Evolutionary conservation across 2,797 vertebrate species (phyloP), one percentile per base, ranked within the genome.

Genomic region (Hoplostethus atlanticus): DNA sequence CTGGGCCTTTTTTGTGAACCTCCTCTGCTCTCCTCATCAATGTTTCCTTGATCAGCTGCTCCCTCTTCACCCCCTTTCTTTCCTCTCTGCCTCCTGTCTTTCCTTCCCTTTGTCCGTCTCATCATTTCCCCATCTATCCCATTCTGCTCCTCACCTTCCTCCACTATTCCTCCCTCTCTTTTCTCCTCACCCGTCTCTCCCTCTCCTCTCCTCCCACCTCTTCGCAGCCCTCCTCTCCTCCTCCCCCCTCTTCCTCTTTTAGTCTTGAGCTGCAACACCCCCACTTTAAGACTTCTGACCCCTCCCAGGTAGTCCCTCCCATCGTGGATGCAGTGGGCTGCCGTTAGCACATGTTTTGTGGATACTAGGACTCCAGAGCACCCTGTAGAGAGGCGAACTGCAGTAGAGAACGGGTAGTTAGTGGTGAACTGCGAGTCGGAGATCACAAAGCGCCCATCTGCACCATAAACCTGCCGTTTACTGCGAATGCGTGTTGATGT

Each of bases 391-490:
- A 99, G 90, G 82, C 96, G 97, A 40, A 97, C 97, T 0, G 97
- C 96, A 0, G 96, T 93, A 3, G 92, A 96, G 86, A 99, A 99
- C 0, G 97, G 97, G 73, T 95, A 98, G 44, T 90, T 96, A 74
- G 96, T 96, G 71, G 93, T 84, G 68, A 96, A 99, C 11, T 88
- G 87, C n/a, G 90, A 94, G 91, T 97, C 96, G 0, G 95, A 90
- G 88, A 99, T 99, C 78, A 96, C 96, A 76, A 98, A 99, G 58
- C 97, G 93, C 3, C 96, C 96, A 71, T 99, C 97, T 0, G 91
- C 91, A 42, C 97, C 97, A 0, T 95, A 99, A 11, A 99, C 90
- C 75, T 98, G 96, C n/a, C 97, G 92, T 86, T 94, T 96, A 55
- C 93, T 78, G 48, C 88, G 77, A 3, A 58, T 6, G 5, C 0